Base-by-base conservation (phyloP, 2,888 invertebrate species). In the Limnephilus marmoratus region DNA sequence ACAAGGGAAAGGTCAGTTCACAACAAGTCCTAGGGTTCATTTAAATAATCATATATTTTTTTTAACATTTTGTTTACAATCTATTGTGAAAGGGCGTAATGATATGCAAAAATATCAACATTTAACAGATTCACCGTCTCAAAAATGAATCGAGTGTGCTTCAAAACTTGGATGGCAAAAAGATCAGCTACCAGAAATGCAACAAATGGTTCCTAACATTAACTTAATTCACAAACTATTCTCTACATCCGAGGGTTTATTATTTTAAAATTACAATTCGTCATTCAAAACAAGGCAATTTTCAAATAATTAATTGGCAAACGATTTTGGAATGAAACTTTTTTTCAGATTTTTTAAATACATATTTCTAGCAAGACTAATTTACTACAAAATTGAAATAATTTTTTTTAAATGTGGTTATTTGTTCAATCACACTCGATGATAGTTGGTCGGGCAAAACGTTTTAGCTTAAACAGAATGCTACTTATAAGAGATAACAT, bases 51-150 rank as follows among this genome's bases (percentile, higher is more conserved):
- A 80, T 90, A 53, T 92, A 91, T 53, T 34, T 90, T 90, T 88
- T 91, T 88, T 49, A 82, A 87, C 53, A 86, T 89, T 91, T 92
- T 90, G 89, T 92, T 92, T 91, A 85, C 83, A 91, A 91, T 90
- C 89, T 93, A 93, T 92, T 93, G 93, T 91, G 90, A 92, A 91
- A 92, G 93, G 93, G 93, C 91, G 82, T 85, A 92, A 91, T 93
- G 93, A 93, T 93, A 93, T 93, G 93, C 93, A 93, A 92, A 93
- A 93, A 92, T 93, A 92, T 92, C 93, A 92, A 92, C 92, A 93
- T 41, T 18, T 68, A 85, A 83, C 88, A 34, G 88, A 87, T 29
- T 89, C 88, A 41, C 80, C 53, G 82, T 53, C 87, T 45, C 91
- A n/a, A 89, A 34, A 81, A 34, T 41, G 7, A 80, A 81, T 81